Base-by-base conservation (phyloP, 2,888 invertebrate genomes). In the Agrotis puta region DNA sequence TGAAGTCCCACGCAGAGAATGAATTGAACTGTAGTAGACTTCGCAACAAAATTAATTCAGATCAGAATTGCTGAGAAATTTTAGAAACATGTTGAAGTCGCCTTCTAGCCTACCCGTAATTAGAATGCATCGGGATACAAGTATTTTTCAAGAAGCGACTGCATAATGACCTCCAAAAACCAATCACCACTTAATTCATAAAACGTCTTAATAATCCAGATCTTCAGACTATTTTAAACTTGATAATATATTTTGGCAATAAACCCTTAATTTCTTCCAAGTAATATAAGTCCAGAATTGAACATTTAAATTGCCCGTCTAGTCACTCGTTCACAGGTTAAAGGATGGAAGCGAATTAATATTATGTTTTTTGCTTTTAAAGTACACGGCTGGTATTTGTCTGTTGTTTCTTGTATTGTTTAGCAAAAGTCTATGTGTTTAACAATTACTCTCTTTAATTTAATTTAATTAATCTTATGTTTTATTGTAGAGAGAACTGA, bases 281-380 rank as follows among this genome's bases (percentile, higher is more conserved):
- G 39, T 7, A 14, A 11, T 0, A 2, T 70, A 24, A n/a, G 33
- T 2, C 3, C 11, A 45, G 1, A 58, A 53, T 6, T 39, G 0
- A 2, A 16, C 3, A 51, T 24, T 22, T 22, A 3, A 68, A 45
- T 72, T 57, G 64, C 73, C n/a, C 57, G 74, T 57, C 0, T 64
- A 50, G 6, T 4, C 16, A 4, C 50, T 39, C 24, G 9, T 18
- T 47, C 47, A 22, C 57, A 74, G 43, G 73, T 64, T 45, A 64
- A 76, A 63, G 57, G 24, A 61, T 79, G 64, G 50, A 6, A 70
- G 45, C n/a, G 24, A 71, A 70, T 70, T 58, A 68, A 65, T 70
- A 68, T 63, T 39, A 54, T 53, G 22, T 65, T 59, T 68, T 79
- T 68, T 65, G 61, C 13, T 64, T 66, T 62, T 62, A 47, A 56